Evolutionary conservation across 2,113 vertebrate genomes (phyloP).

Genomic region (Clarias macrocephalus): DNA sequence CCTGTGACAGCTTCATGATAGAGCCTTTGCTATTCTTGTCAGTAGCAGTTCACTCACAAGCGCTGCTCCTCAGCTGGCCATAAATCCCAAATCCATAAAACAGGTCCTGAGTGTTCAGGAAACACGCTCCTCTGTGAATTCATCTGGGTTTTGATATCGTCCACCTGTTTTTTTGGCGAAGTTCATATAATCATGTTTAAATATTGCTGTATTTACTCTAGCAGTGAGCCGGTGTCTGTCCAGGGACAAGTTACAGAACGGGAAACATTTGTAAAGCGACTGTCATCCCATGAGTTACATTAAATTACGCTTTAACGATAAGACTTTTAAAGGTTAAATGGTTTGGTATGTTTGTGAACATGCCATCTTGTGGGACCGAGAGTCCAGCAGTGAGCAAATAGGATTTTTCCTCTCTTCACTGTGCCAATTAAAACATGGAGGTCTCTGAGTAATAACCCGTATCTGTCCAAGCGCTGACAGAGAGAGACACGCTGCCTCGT

Average conservation of each 20-base stretch:
- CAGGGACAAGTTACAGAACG: background rate
- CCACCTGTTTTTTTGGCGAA: slow-evolving; percentile 47
- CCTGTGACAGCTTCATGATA: background rate
- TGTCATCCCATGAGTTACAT: slow-evolving; percentile 11
- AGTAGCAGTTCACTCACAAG: slow-evolving; percentile 10
- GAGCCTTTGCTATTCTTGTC: slow-evolving; percentile 23
- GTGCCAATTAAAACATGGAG: slow-evolving; percentile 48
- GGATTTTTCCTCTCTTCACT: background rate
- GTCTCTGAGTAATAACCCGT: slow-evolving; percentile 7
- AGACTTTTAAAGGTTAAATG: slow-evolving; percentile 8
- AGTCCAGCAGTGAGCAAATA: background rate
- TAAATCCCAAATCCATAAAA: slow-evolving; percentile 34
- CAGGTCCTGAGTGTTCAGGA: slow-evolving; percentile 24
- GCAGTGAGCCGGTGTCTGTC: background rate
- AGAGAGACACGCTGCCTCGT: background rate
- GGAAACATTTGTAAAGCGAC: slow-evolving; percentile 12
- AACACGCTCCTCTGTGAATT: slow-evolving; percentile 31
- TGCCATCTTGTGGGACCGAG: background rate
- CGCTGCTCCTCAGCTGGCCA: background rate
- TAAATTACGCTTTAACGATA: slow-evolving; percentile 6
- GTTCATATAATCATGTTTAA: slow-evolving; percentile 58
- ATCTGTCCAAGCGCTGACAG: slow-evolving; percentile 22
- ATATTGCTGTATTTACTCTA: slow-evolving; percentile 39
- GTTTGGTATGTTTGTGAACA: slow-evolving; percentile 10
- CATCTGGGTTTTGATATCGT: slow-evolving; percentile 30